Evolutionary conservation across 2,113 vertebrate genomes (phyloP).

Genomic region (Ptyas mucosa): DNA sequence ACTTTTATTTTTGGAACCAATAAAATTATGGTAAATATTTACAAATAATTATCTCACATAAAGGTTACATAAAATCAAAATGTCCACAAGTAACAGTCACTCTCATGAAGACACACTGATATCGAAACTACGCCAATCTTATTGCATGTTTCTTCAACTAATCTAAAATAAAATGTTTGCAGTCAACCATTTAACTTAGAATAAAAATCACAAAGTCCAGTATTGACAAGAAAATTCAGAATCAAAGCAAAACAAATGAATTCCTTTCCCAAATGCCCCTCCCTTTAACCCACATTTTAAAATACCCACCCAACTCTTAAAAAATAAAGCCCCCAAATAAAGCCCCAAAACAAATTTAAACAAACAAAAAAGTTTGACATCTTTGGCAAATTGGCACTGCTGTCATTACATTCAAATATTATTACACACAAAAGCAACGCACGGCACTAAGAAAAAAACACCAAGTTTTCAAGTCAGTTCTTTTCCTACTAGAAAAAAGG

Average conservation of each 20-base stretch:
- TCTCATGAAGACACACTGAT: conserved; percentile 92
- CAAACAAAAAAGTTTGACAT: conserved; percentile 82
- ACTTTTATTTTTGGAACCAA: conserved; percentile 99
- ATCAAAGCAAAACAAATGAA: conserved; percentile 68
- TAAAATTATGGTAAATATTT: conserved; percentile 99
- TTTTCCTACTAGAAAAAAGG: conserved; percentile 98
- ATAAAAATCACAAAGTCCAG: conserved; percentile 77
- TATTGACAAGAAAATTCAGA: conserved; percentile 67
- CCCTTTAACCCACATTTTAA: conserved; percentile 56
- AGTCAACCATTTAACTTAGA: conserved; percentile 90
- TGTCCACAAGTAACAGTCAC: conserved; percentile 98
- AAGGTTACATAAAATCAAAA: conserved; percentile 95
- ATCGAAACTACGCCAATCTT: conserved; percentile 85
- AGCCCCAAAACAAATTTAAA: conserved; percentile 32
- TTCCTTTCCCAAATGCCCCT: conserved; percentile 59
- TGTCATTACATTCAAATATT: conserved; percentile 99
- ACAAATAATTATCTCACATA: conserved; percentile 99
- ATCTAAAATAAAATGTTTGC: conserved; percentile 85
- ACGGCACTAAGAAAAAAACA: conserved; percentile 95
- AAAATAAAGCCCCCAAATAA: conserved; percentile 42
- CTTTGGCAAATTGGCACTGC: conserved; percentile 99
- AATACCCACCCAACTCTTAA: conserved; percentile 55
- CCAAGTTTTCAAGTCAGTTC: conserved; percentile 82
- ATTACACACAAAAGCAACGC: conserved; percentile 93
- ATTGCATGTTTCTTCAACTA: conserved; percentile 88